Evolutionary conservation across 1,140 invertebrate genomes (phyloP).

Genomic region (Stenopsyche tienmushanensis): DNA sequence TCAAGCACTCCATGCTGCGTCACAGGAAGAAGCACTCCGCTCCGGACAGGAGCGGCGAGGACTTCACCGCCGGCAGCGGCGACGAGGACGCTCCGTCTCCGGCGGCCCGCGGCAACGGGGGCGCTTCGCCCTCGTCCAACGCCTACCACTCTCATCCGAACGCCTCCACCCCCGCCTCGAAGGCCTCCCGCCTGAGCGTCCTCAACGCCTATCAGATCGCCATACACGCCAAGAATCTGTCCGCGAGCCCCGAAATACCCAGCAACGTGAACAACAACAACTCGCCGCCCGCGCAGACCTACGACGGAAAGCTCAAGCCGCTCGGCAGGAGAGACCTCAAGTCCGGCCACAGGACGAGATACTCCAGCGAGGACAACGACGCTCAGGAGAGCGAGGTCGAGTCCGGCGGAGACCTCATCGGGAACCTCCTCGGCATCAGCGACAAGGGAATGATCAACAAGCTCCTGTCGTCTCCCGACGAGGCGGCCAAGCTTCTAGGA

Average conservation of each 20-base stretch:
- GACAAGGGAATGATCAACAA: slow-evolving; percentile 86
- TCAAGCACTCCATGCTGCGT: slow-evolving; percentile 92
- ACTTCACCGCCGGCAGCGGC: slow-evolving; percentile 51
- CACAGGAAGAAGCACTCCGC: slow-evolving; percentile 82
- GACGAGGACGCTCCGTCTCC: slow-evolving; percentile 54
- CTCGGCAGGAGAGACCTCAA: slow-evolving; percentile 42
- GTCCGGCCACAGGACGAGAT: slow-evolving; percentile 51
- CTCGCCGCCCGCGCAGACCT: slow-evolving; percentile 48
- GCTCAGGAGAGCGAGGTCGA: slow-evolving; percentile 55
- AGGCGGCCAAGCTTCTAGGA: slow-evolving; percentile 83
- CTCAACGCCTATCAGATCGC: slow-evolving; percentile 36
- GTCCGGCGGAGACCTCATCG: slow-evolving; percentile 76
- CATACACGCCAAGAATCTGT: slow-evolving; percentile 43
- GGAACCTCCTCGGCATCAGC: slow-evolving; percentile 83
- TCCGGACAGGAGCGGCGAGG: slow-evolving; percentile 47
- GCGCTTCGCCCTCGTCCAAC: slow-evolving; percentile 5
- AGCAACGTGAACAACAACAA: slow-evolving; percentile 59
- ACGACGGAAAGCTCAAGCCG: slow-evolving; percentile 58
- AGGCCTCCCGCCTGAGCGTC: slow-evolving; percentile 43
- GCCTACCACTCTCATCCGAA: background rate
- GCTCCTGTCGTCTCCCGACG: slow-evolving; percentile 80
- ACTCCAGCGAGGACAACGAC: slow-evolving; percentile 52
- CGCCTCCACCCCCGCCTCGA: slow-evolving; percentile 39
- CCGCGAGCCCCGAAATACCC: slow-evolving; percentile 46
- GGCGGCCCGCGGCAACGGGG: slow-evolving; percentile 28